A percentile compares a stretch with the other conserved stretches of the same genome.
These are phyloP conservation scores for Sipha flava DNA, from an alignment of 1,140 invertebrate genomes.

Conservation along the genomic window DNA sequence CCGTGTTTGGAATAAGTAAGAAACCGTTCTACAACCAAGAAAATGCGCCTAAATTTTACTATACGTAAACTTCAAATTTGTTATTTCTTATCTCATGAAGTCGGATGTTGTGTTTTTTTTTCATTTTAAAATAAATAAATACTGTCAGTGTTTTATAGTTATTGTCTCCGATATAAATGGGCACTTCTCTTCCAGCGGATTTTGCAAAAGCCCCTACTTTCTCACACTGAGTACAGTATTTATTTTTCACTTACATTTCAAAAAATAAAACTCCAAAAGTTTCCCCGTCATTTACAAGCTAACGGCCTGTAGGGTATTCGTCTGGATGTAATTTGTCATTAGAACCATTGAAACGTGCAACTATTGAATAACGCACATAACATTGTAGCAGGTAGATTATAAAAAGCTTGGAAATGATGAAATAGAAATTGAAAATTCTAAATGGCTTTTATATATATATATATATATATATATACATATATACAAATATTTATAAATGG, in stretches of 20 bases:
- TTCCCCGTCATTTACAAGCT: background rate
- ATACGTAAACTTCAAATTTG: background rate
- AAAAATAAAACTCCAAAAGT: background rate
- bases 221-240: background rate
- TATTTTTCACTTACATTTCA: background rate
- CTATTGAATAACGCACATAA: background rate
- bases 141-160: background rate
- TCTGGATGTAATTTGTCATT: background rate
- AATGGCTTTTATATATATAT: too few relatives aligned
- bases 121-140: background rate
- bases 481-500: too few relatives aligned
- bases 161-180: background rate
- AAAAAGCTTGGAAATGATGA: too few relatives aligned
- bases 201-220: background rate
- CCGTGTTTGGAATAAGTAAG: conserved; percentile 10
- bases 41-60: background rate
- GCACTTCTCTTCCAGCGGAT: background rate
- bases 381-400: too few relatives aligned
- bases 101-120: background rate
- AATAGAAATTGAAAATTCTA: too few relatives aligned
- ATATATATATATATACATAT: too few relatives aligned
- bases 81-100: background rate
- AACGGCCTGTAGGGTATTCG: background rate
- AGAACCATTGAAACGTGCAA: background rate
- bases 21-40: background rate